Base-by-base conservation (phyloP, 2,888 invertebrate species). In the Parapristionchus giblindavisi region DNA sequence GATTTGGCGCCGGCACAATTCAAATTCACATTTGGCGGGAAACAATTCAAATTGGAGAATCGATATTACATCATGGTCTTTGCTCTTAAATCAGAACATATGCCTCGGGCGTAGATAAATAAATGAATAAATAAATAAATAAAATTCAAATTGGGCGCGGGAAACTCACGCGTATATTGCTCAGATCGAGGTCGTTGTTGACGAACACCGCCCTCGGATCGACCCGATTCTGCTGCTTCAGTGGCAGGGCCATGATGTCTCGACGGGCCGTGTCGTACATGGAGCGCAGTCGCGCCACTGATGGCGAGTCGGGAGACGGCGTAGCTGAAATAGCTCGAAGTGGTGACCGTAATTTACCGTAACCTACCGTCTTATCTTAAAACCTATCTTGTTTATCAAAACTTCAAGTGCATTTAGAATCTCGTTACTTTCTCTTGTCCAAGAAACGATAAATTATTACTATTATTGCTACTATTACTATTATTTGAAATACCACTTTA, bases 121-220 rank as follows among this genome's bases (percentile, higher is more conserved):
- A 21, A 5, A 8, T 43, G 17, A 8, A 43, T 43, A 43, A 43
- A 43, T 43, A 8, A 17, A 43, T n/a, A 2, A 29, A n/a, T 3
- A 27, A n/a, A n/a, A n/a, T n/a, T n/a, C n/a, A n/a, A n/a, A n/a
- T n/a, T n/a, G n/a, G n/a, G n/a, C n/a, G n/a, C n/a, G n/a, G n/a
- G n/a, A n/a, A n/a, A 17, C 21, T 21, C 34, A 96, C 94, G 86
- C 94, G 92, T 54, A 98, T 94, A 89, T 95, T 94, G 79, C 93
- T 92, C 72, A 98, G 90, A 89, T 96, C 93, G 76, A 97, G 90
- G 88, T 97, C 96, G 90, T 98, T 98, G 89, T 96, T 97, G 17
- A 96, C 95, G 90, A 96, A 98, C 2, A 98, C 95, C 54, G 94
- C 94, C 85, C 92, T 91, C 0, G 93, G 92, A 87, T 84, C 63